phyloP scores from a whole-genome alignment of 2,888 invertebrate genomes.

The Anthophora plumipes region DNA sequence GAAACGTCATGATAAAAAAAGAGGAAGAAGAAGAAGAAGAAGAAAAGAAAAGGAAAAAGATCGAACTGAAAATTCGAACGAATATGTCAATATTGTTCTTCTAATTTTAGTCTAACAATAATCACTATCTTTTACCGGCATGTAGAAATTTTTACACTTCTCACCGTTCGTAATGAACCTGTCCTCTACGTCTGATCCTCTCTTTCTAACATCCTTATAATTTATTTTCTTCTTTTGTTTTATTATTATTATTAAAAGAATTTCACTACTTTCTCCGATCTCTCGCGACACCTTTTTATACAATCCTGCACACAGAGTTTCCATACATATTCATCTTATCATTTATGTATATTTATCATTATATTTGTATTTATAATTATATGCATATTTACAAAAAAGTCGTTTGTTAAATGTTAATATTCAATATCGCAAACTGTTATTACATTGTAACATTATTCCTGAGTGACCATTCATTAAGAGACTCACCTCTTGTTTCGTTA shows the following conservation, averaged over 20 bases:
- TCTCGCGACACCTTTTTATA: constrained; percentile 16
- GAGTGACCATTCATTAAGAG: constrained; percentile 79
- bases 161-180: no score
- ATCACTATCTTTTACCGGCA: not conserved
- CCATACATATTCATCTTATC: constrained; percentile 40
- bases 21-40: not conserved
- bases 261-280: constrained; percentile 33
- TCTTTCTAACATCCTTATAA: no score
- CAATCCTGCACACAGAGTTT: constrained; percentile 61
- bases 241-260: not conserved
- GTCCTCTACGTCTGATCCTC: no score
- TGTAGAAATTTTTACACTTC: not conserved
- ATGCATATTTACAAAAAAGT: constrained; percentile 82
- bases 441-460: constrained; percentile 78
- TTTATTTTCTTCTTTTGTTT: not conserved
- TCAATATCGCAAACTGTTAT: constrained; percentile 78
- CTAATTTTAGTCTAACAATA: not conserved
- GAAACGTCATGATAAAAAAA: not conserved
- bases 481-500: constrained; percentile 46
- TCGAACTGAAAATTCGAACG: not conserved
- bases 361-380: constrained; percentile 66
- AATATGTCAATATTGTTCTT: not conserved
- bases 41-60: not conserved
- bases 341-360: constrained; percentile 51
- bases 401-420: constrained; percentile 76